A percentile compares a stretch with the other conserved stretches of the same genome.
These are phyloP conservation scores for Cuniculus paca DNA, from an alignment of 2,797 vertebrate genomes.

Conservation along the genomic window DNA sequence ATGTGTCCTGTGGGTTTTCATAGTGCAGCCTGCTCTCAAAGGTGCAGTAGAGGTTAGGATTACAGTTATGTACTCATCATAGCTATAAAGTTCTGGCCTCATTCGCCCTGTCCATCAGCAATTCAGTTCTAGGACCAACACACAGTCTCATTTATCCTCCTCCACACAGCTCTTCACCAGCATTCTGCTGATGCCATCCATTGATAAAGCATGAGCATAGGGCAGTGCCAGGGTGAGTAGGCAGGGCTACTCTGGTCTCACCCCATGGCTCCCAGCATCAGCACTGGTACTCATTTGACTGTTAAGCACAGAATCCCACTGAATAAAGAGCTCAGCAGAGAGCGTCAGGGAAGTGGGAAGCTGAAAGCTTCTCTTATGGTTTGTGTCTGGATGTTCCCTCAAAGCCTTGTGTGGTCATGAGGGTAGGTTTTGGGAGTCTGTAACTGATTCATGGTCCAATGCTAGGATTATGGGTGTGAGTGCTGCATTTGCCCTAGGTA, in stretches of 20 bases:
- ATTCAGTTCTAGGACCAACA: constrained; percentile 93
- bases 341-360: neutral
- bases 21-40: constrained; percentile 98
- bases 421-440: too few relatives aligned
- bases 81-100: constrained; percentile 97
- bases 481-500: too few relatives aligned
- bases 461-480: too few relatives aligned
- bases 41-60: constrained; percentile 95
- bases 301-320: neutral
- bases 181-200: constrained; percentile 95
- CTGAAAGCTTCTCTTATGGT: neutral
- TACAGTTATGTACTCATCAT: constrained; percentile 94
- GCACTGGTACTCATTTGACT: neutral
- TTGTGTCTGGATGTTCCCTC: too few relatives aligned
- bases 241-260: neutral
- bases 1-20: constrained; percentile 94
- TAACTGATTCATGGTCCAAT: too few relatives aligned
- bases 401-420: too few relatives aligned
- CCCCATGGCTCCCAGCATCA: neutral
- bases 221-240: neutral
- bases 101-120: constrained; percentile 95
- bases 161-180: constrained; percentile 95
- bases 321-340: neutral
- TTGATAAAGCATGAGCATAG: constrained; percentile 93
- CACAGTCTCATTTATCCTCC: constrained; percentile 87